Evolutionary conservation across 2,888 invertebrate species (phyloP).

Genomic region (Pachydiplax longipennis): DNA sequence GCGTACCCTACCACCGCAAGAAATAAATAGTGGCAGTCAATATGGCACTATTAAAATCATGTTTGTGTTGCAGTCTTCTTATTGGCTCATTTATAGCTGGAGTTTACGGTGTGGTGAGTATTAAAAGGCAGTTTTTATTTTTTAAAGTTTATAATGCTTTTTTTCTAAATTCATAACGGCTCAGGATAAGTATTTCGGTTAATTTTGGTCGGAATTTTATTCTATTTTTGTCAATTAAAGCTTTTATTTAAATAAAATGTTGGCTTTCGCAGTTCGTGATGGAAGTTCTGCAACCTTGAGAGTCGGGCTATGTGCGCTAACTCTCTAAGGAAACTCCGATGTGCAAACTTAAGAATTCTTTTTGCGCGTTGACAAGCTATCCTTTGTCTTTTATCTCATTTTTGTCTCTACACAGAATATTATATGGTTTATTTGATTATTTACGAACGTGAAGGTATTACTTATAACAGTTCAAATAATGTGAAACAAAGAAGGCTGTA

Average conservation of each 20-base stretch:
- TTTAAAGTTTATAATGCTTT: too few species aligned
- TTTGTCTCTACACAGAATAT: too few species aligned
- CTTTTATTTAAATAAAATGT: not conserved
- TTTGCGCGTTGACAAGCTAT: not conserved
- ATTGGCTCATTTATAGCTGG: constrained; percentile 62
- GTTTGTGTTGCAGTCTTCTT: constrained; percentile 62
- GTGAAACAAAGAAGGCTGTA: too few species aligned
- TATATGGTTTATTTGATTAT: too few species aligned
- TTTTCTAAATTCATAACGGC: too few species aligned
- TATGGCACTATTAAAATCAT: constrained; percentile 60
- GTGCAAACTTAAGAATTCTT: too few species aligned
- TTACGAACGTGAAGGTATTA: too few species aligned
- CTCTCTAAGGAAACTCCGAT: too few species aligned
- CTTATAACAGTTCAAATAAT: too few species aligned
- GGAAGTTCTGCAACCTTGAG: not conserved
- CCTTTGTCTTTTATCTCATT: not conserved
- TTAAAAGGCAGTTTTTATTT: not conserved
- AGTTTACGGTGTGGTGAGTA: constrained; percentile 61
- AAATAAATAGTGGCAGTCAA: constrained; percentile 9
- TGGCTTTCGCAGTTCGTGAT: not conserved
- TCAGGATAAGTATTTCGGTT: too few species aligned
- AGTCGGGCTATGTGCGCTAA: not conserved
- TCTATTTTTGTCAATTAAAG: not conserved
- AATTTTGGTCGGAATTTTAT: not conserved
- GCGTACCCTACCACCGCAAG: constrained; percentile 27